These are phyloP conservation scores for Montipora capitata DNA, from an alignment of 92 coral and sea anemone species.

Conservation along the genomic window DNA sequence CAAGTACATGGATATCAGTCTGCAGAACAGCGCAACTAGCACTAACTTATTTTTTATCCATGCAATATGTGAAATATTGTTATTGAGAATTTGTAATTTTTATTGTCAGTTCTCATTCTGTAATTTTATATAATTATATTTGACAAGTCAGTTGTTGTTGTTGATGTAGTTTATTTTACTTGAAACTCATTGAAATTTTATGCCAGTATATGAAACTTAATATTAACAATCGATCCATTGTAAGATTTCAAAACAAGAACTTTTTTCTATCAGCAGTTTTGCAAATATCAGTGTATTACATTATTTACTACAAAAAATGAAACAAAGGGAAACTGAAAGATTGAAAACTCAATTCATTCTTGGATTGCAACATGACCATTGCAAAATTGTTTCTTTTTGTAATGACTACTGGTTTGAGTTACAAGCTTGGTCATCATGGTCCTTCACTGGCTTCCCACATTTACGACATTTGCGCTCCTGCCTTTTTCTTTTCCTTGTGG, in stretches of 20 bases:
- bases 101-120: background rate
- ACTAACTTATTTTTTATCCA: no score
- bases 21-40: no score
- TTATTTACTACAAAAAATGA: background rate
- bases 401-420: background rate
- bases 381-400: background rate
- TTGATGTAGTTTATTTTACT: background rate
- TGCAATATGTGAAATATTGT: background rate
- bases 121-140: background rate
- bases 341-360: background rate
- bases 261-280: background rate
- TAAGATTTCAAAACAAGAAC: background rate
- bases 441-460: slow-evolving; percentile 26
- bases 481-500: background rate
- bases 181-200: background rate
- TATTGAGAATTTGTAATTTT: slow-evolving; percentile 9
- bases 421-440: background rate
- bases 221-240: background rate
- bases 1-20: no score
- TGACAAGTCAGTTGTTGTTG: slow-evolving; percentile 14
- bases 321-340: background rate
- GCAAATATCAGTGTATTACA: background rate
- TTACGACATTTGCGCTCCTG: slow-evolving; percentile 5
- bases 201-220: slow-evolving; percentile 6
- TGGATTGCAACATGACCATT: background rate